Conservation (phyloP, 2,888 invertebrate genomes). For the Nephrocerus scutellatus region DNA sequence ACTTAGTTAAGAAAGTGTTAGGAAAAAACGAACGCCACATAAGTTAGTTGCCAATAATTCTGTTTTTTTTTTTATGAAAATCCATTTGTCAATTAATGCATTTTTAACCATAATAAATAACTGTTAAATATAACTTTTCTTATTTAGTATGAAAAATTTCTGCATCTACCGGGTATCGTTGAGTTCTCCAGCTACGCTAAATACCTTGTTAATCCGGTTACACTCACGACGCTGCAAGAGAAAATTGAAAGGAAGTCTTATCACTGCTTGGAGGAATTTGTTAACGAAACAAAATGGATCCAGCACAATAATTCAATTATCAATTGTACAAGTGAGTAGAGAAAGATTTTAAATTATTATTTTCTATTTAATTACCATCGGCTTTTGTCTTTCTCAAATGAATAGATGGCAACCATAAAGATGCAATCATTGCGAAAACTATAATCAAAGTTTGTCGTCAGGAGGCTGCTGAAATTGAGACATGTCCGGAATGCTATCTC, state of each 20-base stretch:
- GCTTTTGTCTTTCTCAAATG: constrained; percentile 20
- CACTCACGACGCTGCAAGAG: constrained; percentile 64
- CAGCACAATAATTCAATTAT: constrained; percentile 88
- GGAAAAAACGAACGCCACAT: too few relatives aligned
- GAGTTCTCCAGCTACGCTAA: constrained; percentile 71
- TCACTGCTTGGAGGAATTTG: constrained; percentile 81
- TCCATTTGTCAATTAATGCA: background rate
- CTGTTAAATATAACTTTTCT: background rate
- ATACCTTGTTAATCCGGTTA: constrained; percentile 83
- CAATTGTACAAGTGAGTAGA: constrained; percentile 74
- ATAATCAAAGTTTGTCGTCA: constrained; percentile 78
- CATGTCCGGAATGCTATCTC: constrained; percentile 86
- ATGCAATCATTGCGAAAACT: constrained; percentile 68
- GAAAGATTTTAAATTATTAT: background rate
- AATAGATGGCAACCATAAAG: constrained; percentile 64
- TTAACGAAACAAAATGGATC: constrained; percentile 89
- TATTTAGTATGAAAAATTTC: constrained; percentile 68
- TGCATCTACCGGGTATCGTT: constrained; percentile 63
- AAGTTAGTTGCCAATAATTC: too few relatives aligned
- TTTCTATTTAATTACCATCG: constrained; percentile 7
- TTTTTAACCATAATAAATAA: background rate
- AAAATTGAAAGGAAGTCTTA: constrained; percentile 71
- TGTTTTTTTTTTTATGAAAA: constrained; percentile 2
- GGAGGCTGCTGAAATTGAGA: constrained; percentile 87
- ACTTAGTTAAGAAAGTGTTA: too few relatives aligned